phyloP scores from a whole-genome alignment of 2,888 invertebrate species.

The Glaucopsyche alexis region DNA sequence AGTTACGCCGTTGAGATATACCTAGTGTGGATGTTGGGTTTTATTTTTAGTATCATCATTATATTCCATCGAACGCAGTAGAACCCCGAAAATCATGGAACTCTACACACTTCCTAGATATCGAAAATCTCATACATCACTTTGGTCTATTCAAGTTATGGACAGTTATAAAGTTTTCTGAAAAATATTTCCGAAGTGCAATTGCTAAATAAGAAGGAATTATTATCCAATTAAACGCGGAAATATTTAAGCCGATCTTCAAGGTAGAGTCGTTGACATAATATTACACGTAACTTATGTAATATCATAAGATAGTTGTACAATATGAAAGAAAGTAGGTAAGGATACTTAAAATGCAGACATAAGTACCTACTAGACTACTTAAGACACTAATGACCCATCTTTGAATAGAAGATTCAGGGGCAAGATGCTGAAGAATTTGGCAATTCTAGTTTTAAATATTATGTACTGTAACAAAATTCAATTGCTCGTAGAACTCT shows the following conservation, averaged over 20 bases:
- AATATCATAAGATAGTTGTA: background rate
- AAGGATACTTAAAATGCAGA: background rate
- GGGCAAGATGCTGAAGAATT: too few species aligned
- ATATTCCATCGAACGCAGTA: background rate
- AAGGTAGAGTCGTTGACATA: background rate
- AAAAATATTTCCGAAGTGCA: background rate
- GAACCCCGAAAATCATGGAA: too few species aligned
- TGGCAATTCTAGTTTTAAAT: too few species aligned
- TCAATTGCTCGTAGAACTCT: too few species aligned
- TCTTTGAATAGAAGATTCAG: too few species aligned
- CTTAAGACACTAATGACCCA: too few species aligned
- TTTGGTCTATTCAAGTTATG: too few species aligned
- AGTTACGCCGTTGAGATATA: background rate
- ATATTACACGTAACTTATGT: background rate
- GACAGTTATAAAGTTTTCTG: too few species aligned
- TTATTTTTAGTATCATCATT: background rate
- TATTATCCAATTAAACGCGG: background rate
- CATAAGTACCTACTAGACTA: background rate
- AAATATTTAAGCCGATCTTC: background rate
- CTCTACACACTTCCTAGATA: too few species aligned
- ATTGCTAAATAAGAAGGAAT: background rate
- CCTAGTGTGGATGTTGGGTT: background rate
- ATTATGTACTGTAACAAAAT: too few species aligned
- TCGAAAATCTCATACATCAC: too few species aligned
- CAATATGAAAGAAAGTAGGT: background rate